Evolutionary conservation across 2,797 vertebrate species (phyloP), one percentile per base, ranked within the genome.

Genomic region (Menidia menidia): DNA sequence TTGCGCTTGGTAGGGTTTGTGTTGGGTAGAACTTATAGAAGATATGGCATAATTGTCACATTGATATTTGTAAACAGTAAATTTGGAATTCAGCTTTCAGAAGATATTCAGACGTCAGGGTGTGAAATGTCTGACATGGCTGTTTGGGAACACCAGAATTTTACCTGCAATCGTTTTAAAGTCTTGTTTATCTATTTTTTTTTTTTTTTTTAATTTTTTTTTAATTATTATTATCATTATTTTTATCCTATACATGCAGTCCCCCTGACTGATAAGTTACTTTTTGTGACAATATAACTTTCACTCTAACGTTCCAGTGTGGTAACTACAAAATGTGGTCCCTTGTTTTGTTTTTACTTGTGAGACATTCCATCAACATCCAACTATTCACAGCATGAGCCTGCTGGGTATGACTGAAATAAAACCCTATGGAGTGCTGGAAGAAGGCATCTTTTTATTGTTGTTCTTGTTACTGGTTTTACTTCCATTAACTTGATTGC

Each of bases 11-110:
- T 35, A 42, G 31, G 47, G 7, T 45, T 45, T 42, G 14, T 35
- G 67, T 58, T 42, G 50, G 58, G 45, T 67, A 65, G 60, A 73
- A 56, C 44, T 45, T 33, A 2, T 67, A 62, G 42, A 30, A 54
- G 16, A 51, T 44, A 19, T 51, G 16, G 47, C 53, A 18, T 57
- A 6, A 42, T 75, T 73, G 72, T 84, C 79, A 78, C 71, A 68
- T 73, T 73, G 60, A 77, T 71, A 52, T 48, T 39, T 39, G 35
- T 44, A 57, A 31, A 10, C 50, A 18, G 14, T 66, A 18, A 1
- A 16, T 55, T 35, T 61, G 33, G 41, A 53, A 56, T 73, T 68
- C 35, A 60, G 57, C 56, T 71, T 69, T 56, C 41, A 41, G 39
- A 54, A n/a, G 3, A 15, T 30, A 4, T 12, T 65, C 44, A 19